Base-by-base conservation (phyloP, 2,888 invertebrate species). In the Dendrolimus houi region DNA sequence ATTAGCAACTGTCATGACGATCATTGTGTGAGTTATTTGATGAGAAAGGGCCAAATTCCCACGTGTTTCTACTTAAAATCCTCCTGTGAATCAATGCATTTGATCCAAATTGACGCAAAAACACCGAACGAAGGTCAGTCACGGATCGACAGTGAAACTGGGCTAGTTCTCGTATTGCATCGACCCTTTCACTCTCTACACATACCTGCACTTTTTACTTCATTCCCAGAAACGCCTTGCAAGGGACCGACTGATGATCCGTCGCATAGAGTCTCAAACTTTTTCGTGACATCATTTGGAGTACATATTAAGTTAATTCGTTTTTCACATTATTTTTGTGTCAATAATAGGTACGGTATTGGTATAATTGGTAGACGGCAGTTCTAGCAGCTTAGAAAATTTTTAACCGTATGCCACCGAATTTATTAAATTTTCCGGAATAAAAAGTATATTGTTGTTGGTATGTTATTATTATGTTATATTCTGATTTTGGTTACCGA, bases 111-210 rank as follows among this genome's bases (percentile, higher is more conserved):
- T 64, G 68, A 66, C 70, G 73, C 81, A 87, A 88, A 87, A 86
- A 85, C 78, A 59, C 65, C 59, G 72, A 82, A 83, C 59, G 74
- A 82, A 84, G 88, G 89, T 87, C 88, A 88, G 85, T 75, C 64
- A 60, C 67, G 65, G 70, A 69, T 59, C 63, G 64, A 61, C 63
- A 77, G 81, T 78, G 84, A 87, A 88, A 85, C 87, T 84, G 77
- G 83, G 81, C 81, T 74, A 75, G 79, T 77, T 83, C 86, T 89
- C 89, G 77, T 77, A 86, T 90, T 88, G 90, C 89, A 86, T 79
- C 78, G 90, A 87, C 88, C 90, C 90, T 90, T 90, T 90, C 90
- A 90, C 90, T 90, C 85, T 90, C 88, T 75, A 78, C 74, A 69
- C 76, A 68, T 89, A 90, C 90, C 90, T 90, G 90, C 87, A 84